Evolutionary conservation across 2,113 vertebrate genomes (phyloP).

Genomic region (Taxidea taxus): DNA sequence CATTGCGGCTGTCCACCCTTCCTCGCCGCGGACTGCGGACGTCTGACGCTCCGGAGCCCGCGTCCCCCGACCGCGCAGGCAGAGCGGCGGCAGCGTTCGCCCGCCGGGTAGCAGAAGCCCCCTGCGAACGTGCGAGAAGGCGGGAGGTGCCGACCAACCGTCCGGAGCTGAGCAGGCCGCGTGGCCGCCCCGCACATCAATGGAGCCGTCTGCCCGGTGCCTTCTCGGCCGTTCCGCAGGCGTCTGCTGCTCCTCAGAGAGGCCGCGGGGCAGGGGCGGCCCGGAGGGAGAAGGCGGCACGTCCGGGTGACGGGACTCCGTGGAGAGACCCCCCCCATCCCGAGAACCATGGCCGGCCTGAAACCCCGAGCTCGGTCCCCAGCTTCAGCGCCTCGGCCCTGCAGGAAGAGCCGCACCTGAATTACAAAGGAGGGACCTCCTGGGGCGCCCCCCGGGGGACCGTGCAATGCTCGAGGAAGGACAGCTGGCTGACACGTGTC

Average conservation of each 20-base stretch:
- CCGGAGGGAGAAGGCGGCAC: background rate
- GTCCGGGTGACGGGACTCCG: accelerated
- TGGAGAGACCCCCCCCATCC: background rate
- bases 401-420: background rate
- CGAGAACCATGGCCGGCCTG: accelerated
- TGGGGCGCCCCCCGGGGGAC: background rate
- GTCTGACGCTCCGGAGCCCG: background rate
- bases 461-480: background rate
- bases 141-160: background rate
- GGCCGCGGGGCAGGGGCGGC: too few relatives aligned
- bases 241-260: background rate
- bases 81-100: too few relatives aligned
- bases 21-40: background rate
- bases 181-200: background rate
- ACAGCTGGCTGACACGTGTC: background rate
- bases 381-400: background rate
- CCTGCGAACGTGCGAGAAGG: background rate
- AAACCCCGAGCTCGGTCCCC: background rate
- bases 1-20: background rate
- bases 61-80: background rate
- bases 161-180: background rate
- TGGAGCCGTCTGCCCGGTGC: background rate
- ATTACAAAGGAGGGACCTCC: background rate
- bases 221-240: background rate
- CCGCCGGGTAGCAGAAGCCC: too few relatives aligned